Conservation (phyloP, 2,797 vertebrate genomes). For the Pyrocephalus nanus region DNA sequence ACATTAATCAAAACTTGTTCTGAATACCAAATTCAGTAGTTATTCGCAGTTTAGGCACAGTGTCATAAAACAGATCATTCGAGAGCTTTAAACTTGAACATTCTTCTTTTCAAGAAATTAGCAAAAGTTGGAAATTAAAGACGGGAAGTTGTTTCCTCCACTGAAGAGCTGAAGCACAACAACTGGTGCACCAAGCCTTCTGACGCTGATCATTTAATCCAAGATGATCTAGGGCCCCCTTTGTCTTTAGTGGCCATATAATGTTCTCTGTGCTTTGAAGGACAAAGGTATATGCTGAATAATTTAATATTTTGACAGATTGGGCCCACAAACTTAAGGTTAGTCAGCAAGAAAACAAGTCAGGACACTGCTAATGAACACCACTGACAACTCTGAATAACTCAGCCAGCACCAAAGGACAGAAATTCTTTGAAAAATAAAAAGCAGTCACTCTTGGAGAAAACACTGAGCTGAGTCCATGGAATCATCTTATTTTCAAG, state of each 20-base stretch:
- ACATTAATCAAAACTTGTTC: constrained; percentile 15
- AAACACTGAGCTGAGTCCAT: not conserved
- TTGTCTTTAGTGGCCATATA: not conserved
- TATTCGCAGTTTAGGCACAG: not conserved
- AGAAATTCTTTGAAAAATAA: not conserved
- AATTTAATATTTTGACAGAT: not conserved
- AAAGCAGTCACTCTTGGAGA: not conserved
- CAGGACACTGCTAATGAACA: not conserved
- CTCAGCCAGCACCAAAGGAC: not conserved
- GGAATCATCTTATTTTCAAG: not conserved
- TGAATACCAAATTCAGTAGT: constrained; percentile 5
- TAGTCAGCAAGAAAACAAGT: not conserved
- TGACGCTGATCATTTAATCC: not conserved
- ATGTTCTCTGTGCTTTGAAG: not conserved
- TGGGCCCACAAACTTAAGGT: not conserved
- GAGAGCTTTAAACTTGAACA: not conserved
- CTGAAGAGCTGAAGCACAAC: not conserved
- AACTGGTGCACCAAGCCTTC: not conserved
- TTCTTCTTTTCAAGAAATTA: not conserved
- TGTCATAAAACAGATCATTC: not conserved
- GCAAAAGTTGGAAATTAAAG: not conserved
- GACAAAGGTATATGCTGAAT: not conserved
- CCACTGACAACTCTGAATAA: not conserved
- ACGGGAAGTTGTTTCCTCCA: not conserved
- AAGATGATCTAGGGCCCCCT: not conserved